These are phyloP conservation scores for Thereva nobilitata DNA, from an alignment of 2,888 invertebrate species.

Conservation along the genomic window DNA sequence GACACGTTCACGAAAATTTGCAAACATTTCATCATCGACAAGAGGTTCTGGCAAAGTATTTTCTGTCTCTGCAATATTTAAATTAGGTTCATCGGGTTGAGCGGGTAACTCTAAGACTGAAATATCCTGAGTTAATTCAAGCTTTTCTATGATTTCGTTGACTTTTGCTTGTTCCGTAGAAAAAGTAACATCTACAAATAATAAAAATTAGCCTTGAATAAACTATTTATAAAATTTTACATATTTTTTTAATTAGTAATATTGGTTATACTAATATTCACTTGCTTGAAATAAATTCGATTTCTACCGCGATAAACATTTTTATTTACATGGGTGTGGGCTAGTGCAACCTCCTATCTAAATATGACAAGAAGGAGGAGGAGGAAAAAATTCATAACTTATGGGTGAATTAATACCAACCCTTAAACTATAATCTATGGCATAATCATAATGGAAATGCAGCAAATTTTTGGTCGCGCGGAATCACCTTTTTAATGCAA, in stretches of 20 bases:
- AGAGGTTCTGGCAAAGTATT: background rate
- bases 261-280: too few species aligned
- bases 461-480: too few species aligned
- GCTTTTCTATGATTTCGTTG: constrained; percentile 18
- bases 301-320: too few species aligned
- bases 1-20: constrained; percentile 49
- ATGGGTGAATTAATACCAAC: too few species aligned
- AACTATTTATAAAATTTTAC: background rate
- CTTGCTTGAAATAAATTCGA: too few species aligned
- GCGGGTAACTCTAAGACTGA: background rate
- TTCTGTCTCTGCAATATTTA: background rate
- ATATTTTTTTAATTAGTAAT: background rate
- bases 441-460: too few species aligned
- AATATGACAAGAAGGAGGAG: too few species aligned
- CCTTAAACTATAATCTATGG: too few species aligned
- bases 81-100: background rate
- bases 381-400: too few species aligned
- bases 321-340: too few species aligned
- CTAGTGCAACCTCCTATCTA: too few species aligned
- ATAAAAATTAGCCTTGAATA: background rate
- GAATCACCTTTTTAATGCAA: too few species aligned
- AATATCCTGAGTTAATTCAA: constrained; percentile 1
- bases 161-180: constrained; percentile 8
- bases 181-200: constrained; percentile 9
- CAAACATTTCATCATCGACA: constrained; percentile 44